A percentile compares a stretch with the other conserved stretches of the same genome.
phyloP scores from a whole-genome alignment of 2,888 invertebrate species.

The Pseudanteris insignis region DNA sequence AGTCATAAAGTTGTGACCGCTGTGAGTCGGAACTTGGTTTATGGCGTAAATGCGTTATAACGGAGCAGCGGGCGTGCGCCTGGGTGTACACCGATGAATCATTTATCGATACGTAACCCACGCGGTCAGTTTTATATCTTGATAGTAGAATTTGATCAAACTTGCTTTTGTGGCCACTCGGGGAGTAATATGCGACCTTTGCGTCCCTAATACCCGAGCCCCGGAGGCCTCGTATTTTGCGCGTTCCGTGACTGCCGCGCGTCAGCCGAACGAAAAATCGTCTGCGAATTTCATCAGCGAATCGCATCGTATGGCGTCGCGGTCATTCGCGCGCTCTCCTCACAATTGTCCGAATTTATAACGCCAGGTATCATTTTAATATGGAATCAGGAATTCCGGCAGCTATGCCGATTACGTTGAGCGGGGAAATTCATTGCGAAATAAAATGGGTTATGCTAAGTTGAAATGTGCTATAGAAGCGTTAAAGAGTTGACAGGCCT shows the following conservation, averaged over 20 bases:
- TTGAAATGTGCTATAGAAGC: slow-evolving; percentile 23
- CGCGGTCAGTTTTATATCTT: slow-evolving; percentile 66
- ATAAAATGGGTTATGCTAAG: slow-evolving; percentile 30
- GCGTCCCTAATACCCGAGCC: slow-evolving; percentile 54
- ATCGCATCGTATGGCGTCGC: too few species aligned
- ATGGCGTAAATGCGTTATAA: slow-evolving; percentile 41
- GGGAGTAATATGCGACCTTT: slow-evolving; percentile 64
- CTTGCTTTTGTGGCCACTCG: slow-evolving; percentile 67
- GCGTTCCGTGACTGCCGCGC: too few species aligned
- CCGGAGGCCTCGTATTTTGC: too few species aligned
- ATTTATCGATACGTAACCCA: slow-evolving; percentile 65
- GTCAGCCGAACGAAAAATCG: too few species aligned
- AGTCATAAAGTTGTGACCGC: slow-evolving; percentile 28
- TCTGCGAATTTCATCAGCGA: too few species aligned
- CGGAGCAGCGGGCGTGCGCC: slow-evolving; percentile 55
- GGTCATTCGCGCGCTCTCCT: too few species aligned
- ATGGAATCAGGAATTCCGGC: too few species aligned
- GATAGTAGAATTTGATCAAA: slow-evolving; percentile 67
- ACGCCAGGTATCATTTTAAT: too few species aligned
- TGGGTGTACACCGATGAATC: slow-evolving; percentile 66
- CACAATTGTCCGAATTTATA: too few species aligned
- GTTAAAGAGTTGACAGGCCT: slow-evolving; percentile 34
- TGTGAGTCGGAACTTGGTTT: slow-evolving; percentile 15
- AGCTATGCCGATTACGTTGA: too few species aligned
- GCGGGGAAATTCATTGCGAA: slow-evolving; percentile 23